A percentile compares a stretch with the other conserved stretches of the same genome.
Evolutionary conservation across 2,797 vertebrate genomes (phyloP).

Genomic region (Heterohyrax brucei): DNA sequence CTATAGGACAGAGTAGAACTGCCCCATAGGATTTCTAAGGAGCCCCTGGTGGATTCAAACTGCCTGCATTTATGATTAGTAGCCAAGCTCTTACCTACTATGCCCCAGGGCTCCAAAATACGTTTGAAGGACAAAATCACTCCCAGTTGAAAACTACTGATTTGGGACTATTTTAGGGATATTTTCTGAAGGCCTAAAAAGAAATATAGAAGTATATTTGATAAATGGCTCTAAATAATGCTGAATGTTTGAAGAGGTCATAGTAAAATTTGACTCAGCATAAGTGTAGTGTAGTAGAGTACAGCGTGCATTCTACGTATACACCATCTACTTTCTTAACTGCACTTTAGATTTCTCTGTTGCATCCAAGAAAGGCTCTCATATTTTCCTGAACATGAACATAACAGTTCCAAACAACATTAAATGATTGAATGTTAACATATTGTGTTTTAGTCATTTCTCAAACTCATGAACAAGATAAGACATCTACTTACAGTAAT

Average conservation of each 20-base stretch:
- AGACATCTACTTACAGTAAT: not conserved
- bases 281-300: not conserved
- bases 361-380: not conserved
- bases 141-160: not conserved
- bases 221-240: constrained; percentile 44
- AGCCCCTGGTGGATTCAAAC: no score
- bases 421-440: not conserved
- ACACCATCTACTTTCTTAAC: not conserved
- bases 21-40: no score
- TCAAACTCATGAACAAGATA: not conserved
- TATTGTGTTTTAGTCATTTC: not conserved
- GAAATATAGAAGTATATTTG: constrained; percentile 54
- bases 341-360: not conserved
- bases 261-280: constrained; percentile 14
- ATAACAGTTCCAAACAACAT: constrained; percentile 4
- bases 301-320: not conserved
- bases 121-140: not conserved
- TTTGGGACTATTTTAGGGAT: not conserved
- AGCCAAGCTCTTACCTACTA: no score
- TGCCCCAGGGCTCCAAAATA: not conserved
- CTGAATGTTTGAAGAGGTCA: constrained; percentile 25
- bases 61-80: no score
- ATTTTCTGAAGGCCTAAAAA: constrained; percentile 46
- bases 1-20: no score
- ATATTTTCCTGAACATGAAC: not conserved